Evolutionary conservation across 2,113 vertebrate genomes (phyloP).

Genomic region (Terrapene triunguis): DNA sequence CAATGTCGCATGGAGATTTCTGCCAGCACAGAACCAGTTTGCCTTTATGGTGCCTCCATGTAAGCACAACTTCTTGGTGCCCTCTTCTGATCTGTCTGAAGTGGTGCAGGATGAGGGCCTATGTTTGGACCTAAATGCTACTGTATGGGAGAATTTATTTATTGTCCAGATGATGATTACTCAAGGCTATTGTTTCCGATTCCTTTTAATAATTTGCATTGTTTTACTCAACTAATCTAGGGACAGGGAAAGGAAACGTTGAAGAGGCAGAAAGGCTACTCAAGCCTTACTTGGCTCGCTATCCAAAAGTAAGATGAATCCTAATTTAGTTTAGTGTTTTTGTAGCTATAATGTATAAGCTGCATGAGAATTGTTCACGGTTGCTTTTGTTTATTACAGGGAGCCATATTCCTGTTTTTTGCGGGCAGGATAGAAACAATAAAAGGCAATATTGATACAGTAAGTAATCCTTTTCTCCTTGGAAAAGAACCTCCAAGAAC

Average conservation of each 20-base stretch:
- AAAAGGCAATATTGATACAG: constrained; percentile 94
- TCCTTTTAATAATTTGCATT: constrained; percentile 25
- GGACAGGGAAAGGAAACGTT: constrained; percentile 95
- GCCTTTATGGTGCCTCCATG: background rate
- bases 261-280: constrained; percentile 93
- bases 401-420: constrained; percentile 98
- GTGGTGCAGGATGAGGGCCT: background rate
- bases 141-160: background rate
- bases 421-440: constrained; percentile 97
- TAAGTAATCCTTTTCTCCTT: constrained; percentile 79
- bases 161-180: background rate
- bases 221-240: constrained; percentile 74
- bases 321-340: background rate
- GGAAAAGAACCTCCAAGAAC: background rate
- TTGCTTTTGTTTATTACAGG: constrained; percentile 82
- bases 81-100: no score
- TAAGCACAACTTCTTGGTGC: background rate
- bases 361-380: constrained; percentile 61
- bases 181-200: background rate
- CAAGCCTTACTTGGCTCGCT: constrained; percentile 91
- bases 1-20: background rate
- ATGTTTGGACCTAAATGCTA: background rate
- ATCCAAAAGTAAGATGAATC: constrained; percentile 88
- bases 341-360: background rate
- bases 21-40: background rate